Evolutionary conservation across 2,888 invertebrate species (phyloP), one percentile per base, ranked within the genome.

Genomic region (Camptogramma bilineatum): DNA sequence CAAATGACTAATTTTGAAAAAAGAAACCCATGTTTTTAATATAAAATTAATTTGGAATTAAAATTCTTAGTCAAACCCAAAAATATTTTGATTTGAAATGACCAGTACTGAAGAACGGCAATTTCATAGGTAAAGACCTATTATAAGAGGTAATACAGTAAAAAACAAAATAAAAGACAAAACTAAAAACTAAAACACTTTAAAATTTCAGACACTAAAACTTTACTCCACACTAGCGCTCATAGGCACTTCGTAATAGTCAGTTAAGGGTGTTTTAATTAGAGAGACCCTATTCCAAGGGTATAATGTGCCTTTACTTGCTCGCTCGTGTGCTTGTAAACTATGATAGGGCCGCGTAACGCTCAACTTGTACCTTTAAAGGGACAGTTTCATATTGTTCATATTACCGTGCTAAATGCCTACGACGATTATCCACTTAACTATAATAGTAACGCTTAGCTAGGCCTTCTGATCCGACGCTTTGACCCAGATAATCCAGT

Each of bases 251-350:
- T 82, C 77, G 77, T 85, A 85, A 91, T 91, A 80, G 89, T 87
- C 85, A 85, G 83, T 90, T 90, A 87, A 90, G 86, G 85, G 87
- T 82, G 90, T 84, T 91, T 91, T 91, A 92, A 93, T 91, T 91
- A 91, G 87, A 79, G 82, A 83, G 82, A 81, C 82, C 83, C 87
- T 85, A 87, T 90, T 88, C 77, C 77, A 83, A 86, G 90, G 90
- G 89, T 88, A 84, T 85, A 87, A 90, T 86, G 87, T 76, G 86
- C 87, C 83, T 86, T 90, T 84, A 90, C 89, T 80, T 80, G 78
- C 82, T 84, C 80, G 74, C 75, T 75, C 81, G 85, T 81, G 82
- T 80, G 85, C 86, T 83, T 83, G 87, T 89, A 88, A 90, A 89
- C 87, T 90, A 90, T 85, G 81, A 82, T 81, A 84, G 83, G 78